Conservation (phyloP, 2,888 invertebrate genomes). For the Pachydiplax longipennis region DNA sequence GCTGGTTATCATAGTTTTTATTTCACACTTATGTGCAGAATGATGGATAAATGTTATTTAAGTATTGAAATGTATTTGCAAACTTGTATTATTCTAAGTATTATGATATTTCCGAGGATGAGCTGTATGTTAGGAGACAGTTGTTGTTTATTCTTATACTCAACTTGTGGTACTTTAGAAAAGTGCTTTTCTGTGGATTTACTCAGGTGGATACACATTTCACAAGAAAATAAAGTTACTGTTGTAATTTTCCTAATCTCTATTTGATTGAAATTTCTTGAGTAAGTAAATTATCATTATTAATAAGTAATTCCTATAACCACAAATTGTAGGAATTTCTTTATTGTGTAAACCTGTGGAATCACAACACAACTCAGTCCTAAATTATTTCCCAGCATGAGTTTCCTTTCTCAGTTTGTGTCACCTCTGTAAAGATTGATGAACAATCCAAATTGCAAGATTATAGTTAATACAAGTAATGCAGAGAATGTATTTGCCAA, state of each 20-base stretch:
- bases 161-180: background rate
- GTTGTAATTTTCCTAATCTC: conserved; percentile 15
- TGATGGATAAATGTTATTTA: background rate
- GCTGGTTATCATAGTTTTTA: background rate
- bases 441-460: too few relatives aligned
- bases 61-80: background rate
- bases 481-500: too few relatives aligned
- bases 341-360: too few relatives aligned
- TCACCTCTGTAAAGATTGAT: too few relatives aligned
- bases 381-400: too few relatives aligned
- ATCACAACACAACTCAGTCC: too few relatives aligned
- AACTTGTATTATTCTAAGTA: background rate
- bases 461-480: too few relatives aligned
- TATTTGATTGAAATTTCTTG: background rate
- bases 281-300: too few relatives aligned
- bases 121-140: background rate
- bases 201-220: background rate
- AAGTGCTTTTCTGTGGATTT: conserved; percentile 17
- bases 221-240: conserved; percentile 27
- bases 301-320: too few relatives aligned
- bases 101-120: background rate
- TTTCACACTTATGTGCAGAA: background rate
- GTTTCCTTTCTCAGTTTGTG: too few relatives aligned
- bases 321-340: too few relatives aligned
- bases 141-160: background rate